Evolutionary conservation across 1,140 invertebrate species (phyloP), one percentile per base, ranked within the genome.

Genomic region (Campodea augens): DNA sequence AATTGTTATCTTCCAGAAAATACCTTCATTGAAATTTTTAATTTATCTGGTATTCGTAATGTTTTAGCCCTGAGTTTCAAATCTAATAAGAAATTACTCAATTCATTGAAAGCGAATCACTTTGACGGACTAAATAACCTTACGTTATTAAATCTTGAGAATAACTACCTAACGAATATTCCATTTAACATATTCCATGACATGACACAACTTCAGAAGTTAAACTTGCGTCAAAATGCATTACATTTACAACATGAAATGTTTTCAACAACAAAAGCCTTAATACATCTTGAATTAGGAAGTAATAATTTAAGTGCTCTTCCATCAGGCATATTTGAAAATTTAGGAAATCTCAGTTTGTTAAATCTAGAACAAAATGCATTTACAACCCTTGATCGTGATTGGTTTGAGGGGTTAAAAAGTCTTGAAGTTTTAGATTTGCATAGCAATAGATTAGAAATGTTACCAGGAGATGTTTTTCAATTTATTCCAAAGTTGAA

Each of bases 231-330:
- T 32, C 65, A 68, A 1, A 78, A 77, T 52, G 62, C 68, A 29
- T 63, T 74, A 1, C 66, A 67, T 3, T 54, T 77, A 24, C 71
- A 71, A 1, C 57, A 62, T 23, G 60, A 68, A 75, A 38, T 71
- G 76, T 43, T 60, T 66, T 38, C 45, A 46, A 4, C 48, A 71
- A 12, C 62, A 65, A 15, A 67, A 65, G 46, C 55, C 78, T 7
- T 57, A 70, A 47, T 66, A 66, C 38, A n/a, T n/a, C 63, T 79
- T 23, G 74, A 77, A 52, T 59, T 79, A 43, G 72, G 70, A 27
- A 61, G 66, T 42, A 77, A 77, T 51, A 65, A 69, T 39, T 55
- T 78, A 50, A 60, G 56, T 3, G 60, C 63, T 51, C 57, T 78
- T 49, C 67, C 70, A 13, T 60, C 60, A 2, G 70, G 67, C 12